Percentiles rank a stretch among this genome's conserved stretches.
Evolutionary conservation across 64 coral and sea anemone species (phyloP).

Genomic region (Stichodactyla mertensii): DNA sequence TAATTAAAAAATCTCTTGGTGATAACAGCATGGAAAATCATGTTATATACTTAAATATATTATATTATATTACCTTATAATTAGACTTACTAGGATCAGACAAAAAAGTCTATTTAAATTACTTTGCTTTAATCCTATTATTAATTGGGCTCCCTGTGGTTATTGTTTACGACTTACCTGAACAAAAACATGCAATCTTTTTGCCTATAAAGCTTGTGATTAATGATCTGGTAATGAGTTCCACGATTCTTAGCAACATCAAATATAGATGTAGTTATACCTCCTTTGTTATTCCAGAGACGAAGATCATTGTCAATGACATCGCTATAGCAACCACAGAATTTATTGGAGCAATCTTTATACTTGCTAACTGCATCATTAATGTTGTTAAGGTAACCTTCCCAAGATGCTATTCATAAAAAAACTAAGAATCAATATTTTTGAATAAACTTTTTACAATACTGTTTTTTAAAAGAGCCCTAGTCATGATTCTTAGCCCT

Average conservation of each 20-base stretch:
- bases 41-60: no score
- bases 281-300: constrained; percentile 82
- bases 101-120: no score
- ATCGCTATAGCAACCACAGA: constrained; percentile 87
- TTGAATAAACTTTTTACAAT: not conserved
- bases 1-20: no score
- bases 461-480: not conserved
- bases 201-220: constrained; percentile 83
- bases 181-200: constrained; percentile 93
- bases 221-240: constrained; percentile 92
- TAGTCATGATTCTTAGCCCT: no score
- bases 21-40: no score
- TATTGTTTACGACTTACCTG: constrained; percentile 38
- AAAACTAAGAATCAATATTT: not conserved
- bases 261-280: constrained; percentile 76
- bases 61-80: no score
- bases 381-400: constrained; percentile 76
- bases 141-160: not conserved
- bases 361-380: constrained; percentile 55
- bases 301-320: constrained; percentile 79
- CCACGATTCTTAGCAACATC: constrained; percentile 47
- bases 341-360: constrained; percentile 82
- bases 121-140: no score
- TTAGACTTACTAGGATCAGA: no score
- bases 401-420: constrained; percentile 57